A percentile compares a stretch with the other conserved stretches of the same genome.
Conservation (phyloP, 2,888 invertebrate species). For the Drosophila neotestacea region DNA sequence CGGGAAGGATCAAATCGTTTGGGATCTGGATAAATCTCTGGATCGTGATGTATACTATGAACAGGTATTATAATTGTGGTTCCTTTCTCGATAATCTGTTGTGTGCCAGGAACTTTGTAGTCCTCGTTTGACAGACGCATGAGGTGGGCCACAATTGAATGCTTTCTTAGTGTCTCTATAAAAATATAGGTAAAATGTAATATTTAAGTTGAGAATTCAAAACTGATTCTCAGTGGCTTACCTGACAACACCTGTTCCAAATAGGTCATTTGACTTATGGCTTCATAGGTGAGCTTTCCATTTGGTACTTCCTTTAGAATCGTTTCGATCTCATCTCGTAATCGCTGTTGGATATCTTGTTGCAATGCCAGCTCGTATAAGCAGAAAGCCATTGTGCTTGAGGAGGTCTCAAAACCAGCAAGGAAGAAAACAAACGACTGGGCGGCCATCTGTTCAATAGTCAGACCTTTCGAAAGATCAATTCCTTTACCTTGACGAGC, state of each 20-base stretch:
- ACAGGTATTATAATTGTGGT: slow-evolving; percentile 60
- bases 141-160: slow-evolving; percentile 86
- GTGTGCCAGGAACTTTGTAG: slow-evolving; percentile 86
- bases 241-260: slow-evolving; percentile 81
- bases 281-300: slow-evolving; percentile 70
- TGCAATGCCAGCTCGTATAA: slow-evolving; percentile 82
- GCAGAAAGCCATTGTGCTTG: slow-evolving; percentile 85
- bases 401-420: slow-evolving; percentile 87
- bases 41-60: slow-evolving; percentile 87
- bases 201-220: fast-evolving
- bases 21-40: slow-evolving; percentile 37
- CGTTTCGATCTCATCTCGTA: slow-evolving; percentile 71
- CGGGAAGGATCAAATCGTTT: slow-evolving; percentile 36
- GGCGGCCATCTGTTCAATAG: slow-evolving; percentile 86
- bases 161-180: slow-evolving; percentile 87
- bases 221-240: slow-evolving; percentile 27
- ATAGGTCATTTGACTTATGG: slow-evolving; percentile 76
- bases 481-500: slow-evolving; percentile 44
- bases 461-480: slow-evolving; percentile 67
- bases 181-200: neutral
- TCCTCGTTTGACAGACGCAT: slow-evolving; percentile 86
- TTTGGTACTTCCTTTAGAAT: slow-evolving; percentile 55
- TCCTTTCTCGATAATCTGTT: slow-evolving; percentile 85
- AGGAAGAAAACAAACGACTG: slow-evolving; percentile 87
- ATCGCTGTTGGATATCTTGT: slow-evolving; percentile 68